Percentiles rank a stretch among this genome's conserved stretches.
Conservation (phyloP, 2,113 vertebrate species). For the Copsychus sechellarum region DNA sequence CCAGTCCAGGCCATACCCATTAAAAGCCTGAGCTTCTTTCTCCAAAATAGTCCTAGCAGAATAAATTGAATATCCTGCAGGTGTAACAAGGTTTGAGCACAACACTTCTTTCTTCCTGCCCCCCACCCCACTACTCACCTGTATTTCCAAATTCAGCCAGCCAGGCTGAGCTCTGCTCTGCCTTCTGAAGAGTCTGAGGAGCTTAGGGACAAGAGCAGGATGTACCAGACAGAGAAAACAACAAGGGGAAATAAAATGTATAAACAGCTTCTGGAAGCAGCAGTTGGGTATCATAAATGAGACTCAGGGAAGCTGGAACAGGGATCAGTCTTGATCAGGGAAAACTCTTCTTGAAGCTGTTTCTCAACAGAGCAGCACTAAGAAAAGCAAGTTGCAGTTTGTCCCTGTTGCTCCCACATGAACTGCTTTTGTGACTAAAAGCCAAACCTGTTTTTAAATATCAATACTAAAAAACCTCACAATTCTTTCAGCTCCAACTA, state of each 20-base stretch:
- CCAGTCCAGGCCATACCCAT: too few relatives aligned
- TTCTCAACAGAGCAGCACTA: not conserved
- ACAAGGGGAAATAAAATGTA: not conserved
- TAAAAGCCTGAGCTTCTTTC: not conserved
- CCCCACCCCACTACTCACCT: rapidly evolving
- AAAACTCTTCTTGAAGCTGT: not conserved
- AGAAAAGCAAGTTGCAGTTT: not conserved
- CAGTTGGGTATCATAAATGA: not conserved
- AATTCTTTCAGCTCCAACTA: not conserved
- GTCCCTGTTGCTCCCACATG: not conserved
- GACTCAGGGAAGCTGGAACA: not conserved
- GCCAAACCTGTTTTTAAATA: not conserved
- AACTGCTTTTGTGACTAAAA: not conserved
- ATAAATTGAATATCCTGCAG: not conserved
- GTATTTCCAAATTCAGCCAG: not conserved
- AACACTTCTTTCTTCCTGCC: not conserved
- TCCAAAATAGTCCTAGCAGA: not conserved
- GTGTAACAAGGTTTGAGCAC: not conserved
- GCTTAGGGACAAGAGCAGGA: not conserved
- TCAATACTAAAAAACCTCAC: not conserved
- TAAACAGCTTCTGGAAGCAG: not conserved
- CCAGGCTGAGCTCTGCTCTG: not conserved
- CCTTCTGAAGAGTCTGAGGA: not conserved
- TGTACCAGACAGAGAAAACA: rapidly evolving
- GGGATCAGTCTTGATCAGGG: not conserved